Conservation (phyloP, 2,888 invertebrate genomes). For the Ectemnius lituratus region DNA sequence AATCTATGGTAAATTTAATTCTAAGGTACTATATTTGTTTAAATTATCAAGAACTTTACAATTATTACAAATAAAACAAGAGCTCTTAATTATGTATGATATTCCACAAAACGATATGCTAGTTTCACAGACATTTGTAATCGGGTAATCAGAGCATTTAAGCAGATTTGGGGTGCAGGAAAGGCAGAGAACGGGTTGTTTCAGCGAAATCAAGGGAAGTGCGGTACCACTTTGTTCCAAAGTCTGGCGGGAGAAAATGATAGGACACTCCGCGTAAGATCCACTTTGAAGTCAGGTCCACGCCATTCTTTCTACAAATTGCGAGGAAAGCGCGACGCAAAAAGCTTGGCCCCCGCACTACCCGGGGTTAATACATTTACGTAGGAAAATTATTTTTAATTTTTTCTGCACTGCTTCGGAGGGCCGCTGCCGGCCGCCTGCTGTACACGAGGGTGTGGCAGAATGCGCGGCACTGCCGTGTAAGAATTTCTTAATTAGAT, state of each 20-base stretch:
- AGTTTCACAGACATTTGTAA: constrained; percentile 16
- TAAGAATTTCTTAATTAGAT: constrained; percentile 76
- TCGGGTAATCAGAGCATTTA: constrained; percentile 20
- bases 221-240: constrained; percentile 25
- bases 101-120: too few relatives aligned
- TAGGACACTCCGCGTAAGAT: constrained; percentile 59
- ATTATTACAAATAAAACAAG: too few relatives aligned
- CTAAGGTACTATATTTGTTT: not conserved
- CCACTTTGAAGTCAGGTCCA: constrained; percentile 61
- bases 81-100: too few relatives aligned
- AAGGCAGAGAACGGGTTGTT: constrained; percentile 37
- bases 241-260: constrained; percentile 55
- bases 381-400: constrained; percentile 75
- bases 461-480: constrained; percentile 67
- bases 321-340: constrained; percentile 63
- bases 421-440: constrained; percentile 13
- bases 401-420: constrained; percentile 60
- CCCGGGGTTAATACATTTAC: constrained; percentile 72
- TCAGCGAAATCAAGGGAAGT: constrained; percentile 42
- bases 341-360: constrained; percentile 47
- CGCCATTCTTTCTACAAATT: constrained; percentile 64
- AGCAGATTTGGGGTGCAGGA: constrained; percentile 27
- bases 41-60: too few relatives aligned
- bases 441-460: constrained; percentile 40
- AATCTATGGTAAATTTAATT: too few relatives aligned